Conservation (phyloP, 37 sponge, comb jelly and placozoan genomes). For the Lycopodina hypogea region DNA sequence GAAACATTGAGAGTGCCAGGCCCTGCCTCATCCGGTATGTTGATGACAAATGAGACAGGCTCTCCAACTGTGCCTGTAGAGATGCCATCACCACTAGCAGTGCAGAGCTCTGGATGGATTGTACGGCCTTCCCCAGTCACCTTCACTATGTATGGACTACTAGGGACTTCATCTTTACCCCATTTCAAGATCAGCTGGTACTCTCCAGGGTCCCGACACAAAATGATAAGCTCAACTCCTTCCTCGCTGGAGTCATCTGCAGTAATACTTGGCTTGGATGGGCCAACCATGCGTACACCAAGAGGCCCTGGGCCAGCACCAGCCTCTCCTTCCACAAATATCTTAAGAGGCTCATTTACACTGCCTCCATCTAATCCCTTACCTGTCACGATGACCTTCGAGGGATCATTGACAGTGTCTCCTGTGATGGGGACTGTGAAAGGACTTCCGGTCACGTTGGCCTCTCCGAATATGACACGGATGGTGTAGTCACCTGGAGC, state of each 20-base stretch:
- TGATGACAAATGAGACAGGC: conserved; percentile 52
- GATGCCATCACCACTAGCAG: conserved; percentile 64
- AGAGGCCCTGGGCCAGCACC: conserved; percentile 89
- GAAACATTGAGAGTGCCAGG: conserved; percentile 78
- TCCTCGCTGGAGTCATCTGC: conserved; percentile 77
- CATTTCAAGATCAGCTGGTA: conserved; percentile 75
- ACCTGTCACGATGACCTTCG: conserved; percentile 59
- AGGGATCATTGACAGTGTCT: conserved; percentile 57
- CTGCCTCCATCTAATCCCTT: conserved; percentile 68
- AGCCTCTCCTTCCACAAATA: conserved; percentile 60
- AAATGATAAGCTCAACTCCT: conserved; percentile 63
- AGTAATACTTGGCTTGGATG: conserved; percentile 77
- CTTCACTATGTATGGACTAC: conserved; percentile 57
- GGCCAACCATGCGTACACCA: conserved; percentile 69
- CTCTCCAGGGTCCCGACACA: conserved; percentile 79
- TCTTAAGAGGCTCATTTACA: conserved; percentile 51
- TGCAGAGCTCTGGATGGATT: conserved; percentile 66
- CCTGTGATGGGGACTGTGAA: conserved; percentile 78
- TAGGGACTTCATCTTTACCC: conserved; percentile 79
- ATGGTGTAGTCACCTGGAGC: conserved; percentile 85
- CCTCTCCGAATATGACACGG: conserved; percentile 82
- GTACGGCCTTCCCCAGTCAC: conserved; percentile 64
- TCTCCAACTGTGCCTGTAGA: conserved; percentile 59
- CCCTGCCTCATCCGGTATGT: conserved; percentile 76
- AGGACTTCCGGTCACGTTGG: conserved; percentile 83